phyloP scores from a whole-genome alignment of 2,888 invertebrate genomes.

The Plagodis pulveraria region DNA sequence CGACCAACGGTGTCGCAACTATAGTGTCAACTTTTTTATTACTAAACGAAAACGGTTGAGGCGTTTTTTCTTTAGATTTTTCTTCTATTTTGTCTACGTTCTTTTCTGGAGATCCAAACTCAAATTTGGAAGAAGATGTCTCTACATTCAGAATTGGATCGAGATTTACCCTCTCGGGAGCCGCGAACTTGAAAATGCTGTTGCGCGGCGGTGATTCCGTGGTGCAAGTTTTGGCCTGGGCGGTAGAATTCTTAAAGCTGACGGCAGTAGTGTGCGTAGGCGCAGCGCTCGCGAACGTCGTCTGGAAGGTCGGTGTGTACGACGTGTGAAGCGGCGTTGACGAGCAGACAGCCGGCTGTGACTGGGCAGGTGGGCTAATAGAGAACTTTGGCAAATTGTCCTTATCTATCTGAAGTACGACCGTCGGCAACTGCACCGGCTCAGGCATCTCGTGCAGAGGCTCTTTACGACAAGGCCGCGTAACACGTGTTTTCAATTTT shows the following conservation, averaged over 20 bases:
- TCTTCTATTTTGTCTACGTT: conserved; percentile 42
- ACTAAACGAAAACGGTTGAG: conserved; percentile 12
- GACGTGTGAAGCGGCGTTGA: background rate
- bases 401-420: conserved; percentile 59
- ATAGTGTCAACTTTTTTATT: conserved; percentile 6
- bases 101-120: conserved; percentile 59
- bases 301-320: background rate
- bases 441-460: conserved; percentile 37
- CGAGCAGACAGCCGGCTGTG: background rate
- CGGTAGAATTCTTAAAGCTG: background rate
- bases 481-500: conserved; percentile 61
- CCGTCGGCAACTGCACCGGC: conserved; percentile 53
- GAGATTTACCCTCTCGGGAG: conserved; percentile 54
- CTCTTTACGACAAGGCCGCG: conserved; percentile 50
- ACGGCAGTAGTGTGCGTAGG: background rate
- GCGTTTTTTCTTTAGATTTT: background rate
- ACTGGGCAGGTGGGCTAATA: conserved; percentile 13
- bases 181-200: conserved; percentile 56
- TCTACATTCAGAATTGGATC: conserved; percentile 24
- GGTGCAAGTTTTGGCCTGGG: background rate
- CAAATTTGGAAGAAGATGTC: conserved; percentile 44
- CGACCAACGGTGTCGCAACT: conserved; percentile 1
- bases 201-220: background rate
- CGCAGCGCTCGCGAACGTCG: background rate
- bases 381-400: conserved; percentile 66